Evolutionary conservation across 2,888 invertebrate species (phyloP).

Genomic region (Rotaria socialis): DNA sequence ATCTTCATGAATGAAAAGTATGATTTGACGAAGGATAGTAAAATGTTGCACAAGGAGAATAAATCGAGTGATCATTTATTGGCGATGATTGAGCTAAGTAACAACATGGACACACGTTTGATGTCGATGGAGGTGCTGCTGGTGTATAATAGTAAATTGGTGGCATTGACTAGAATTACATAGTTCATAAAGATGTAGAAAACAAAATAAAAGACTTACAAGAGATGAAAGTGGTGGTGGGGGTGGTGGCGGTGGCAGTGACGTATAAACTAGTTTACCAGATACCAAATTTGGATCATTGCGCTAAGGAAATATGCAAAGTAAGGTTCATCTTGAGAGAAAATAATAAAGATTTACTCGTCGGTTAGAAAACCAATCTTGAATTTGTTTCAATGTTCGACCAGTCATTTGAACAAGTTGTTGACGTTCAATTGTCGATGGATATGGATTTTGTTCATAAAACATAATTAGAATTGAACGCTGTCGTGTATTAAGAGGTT

Average conservation of each 20-base stretch:
- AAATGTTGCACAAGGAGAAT: background rate
- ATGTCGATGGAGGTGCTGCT: background rate
- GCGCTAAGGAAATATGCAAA: background rate
- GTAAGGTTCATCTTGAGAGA: background rate
- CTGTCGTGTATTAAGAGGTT: background rate
- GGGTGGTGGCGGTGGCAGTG: background rate
- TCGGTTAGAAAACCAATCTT: slow-evolving; percentile 13
- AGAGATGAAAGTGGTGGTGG: background rate
- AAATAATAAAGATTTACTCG: background rate
- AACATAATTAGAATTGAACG: background rate
- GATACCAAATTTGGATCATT: background rate
- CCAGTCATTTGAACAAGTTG: background rate
- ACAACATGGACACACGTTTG: background rate
- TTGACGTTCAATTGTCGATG: background rate
- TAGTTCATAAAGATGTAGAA: too few relatives aligned
- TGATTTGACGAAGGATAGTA: background rate
- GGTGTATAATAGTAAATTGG: background rate
- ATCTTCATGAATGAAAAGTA: background rate
- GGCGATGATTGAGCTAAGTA: background rate
- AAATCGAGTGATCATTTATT: background rate
- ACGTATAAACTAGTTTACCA: background rate
- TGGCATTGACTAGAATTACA: background rate
- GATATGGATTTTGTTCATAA: background rate
- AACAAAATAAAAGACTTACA: background rate
- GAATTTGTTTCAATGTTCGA: slow-evolving; percentile 11